Base-by-base conservation (phyloP, 2,113 vertebrate genomes). In the Manacus vitellinus region DNA sequence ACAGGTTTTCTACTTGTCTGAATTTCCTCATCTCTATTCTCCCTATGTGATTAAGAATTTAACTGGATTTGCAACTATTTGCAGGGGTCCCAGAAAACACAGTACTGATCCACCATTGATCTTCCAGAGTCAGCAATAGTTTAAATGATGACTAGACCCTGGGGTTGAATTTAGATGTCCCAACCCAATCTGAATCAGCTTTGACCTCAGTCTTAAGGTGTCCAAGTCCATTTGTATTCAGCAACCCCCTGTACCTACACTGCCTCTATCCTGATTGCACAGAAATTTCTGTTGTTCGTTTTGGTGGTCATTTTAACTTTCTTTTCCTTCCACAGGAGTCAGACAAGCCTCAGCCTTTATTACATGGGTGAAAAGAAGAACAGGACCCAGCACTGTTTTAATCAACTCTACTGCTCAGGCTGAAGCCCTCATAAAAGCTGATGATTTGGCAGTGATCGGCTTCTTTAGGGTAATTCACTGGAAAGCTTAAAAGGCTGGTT, bases 311-410 rank as follows among this genome's bases (percentile, higher is more conserved):
- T 74, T 95, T 77, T 88, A 65, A 79, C 46, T 58, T 28, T 89
- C 22, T 96, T 16, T 74, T 92, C 27, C 74, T 73, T 92, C 84
- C 28, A 28, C 73, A 99, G 99, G 97, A 94, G 98, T 99, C 59
- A 98, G 98, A 97, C 98, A 95, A 66, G 98, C 99, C 1, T 94
- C 98, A 20, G 97, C 98, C 24, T 98, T 99, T 91, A 81, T 99
- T 52, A 99, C 98, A 8, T 99, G 99, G 99, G 89, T 99, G 75
- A 98, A 98, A 94, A 98, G 99, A 97, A 98, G 98, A 97, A 98
- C 96, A 15, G 99, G 99, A 39, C 97, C 97, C 19, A 98, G 98
- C 63, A 93, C 97, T 19, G 97, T 98, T 91, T 92, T 98, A 81
- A 97, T 99, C 83, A 97, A 97, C 59, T 97, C 98, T 66, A 95